Conservation (phyloP, 1,140 invertebrate genomes). For the Drosophila ogumai region DNA sequence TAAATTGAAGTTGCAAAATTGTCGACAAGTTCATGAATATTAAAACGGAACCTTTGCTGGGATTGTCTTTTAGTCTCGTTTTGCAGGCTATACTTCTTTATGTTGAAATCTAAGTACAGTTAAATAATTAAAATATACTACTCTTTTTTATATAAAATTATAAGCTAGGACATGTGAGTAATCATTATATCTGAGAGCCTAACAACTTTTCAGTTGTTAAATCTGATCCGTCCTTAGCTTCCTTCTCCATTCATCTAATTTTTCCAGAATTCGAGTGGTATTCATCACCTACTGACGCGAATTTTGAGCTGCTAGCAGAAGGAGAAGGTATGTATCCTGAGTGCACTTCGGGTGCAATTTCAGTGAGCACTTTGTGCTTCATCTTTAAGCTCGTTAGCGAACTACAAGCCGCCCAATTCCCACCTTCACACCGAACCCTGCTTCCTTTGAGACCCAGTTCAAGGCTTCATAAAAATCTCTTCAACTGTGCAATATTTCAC, state of each 20-base stretch:
- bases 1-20: conserved; percentile 14
- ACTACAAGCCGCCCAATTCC: conserved; percentile 19
- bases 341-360: conserved; percentile 36
- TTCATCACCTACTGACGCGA: neutral
- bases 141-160: too few species aligned
- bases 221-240: conserved; percentile 11
- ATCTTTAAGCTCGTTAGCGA: conserved; percentile 72
- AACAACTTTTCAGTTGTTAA: neutral
- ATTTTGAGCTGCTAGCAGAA: neutral
- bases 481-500: conserved; percentile 79
- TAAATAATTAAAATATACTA: too few species aligned
- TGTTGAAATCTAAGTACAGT: too few species aligned
- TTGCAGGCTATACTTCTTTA: neutral
- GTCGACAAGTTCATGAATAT: conserved; percentile 15
- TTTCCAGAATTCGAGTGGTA: neutral
- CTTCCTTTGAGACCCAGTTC: conserved; percentile 54
- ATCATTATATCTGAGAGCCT: neutral
- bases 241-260: conserved; percentile 1
- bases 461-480: conserved; percentile 79
- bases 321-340: conserved; percentile 1
- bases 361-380: conserved; percentile 50
- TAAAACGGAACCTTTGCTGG: neutral
- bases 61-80: neutral
- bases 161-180: too few species aligned
- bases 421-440: neutral